Evolutionary conservation across 2,888 invertebrate species (phyloP).

Genomic region (Dryadula phaetusa): DNA sequence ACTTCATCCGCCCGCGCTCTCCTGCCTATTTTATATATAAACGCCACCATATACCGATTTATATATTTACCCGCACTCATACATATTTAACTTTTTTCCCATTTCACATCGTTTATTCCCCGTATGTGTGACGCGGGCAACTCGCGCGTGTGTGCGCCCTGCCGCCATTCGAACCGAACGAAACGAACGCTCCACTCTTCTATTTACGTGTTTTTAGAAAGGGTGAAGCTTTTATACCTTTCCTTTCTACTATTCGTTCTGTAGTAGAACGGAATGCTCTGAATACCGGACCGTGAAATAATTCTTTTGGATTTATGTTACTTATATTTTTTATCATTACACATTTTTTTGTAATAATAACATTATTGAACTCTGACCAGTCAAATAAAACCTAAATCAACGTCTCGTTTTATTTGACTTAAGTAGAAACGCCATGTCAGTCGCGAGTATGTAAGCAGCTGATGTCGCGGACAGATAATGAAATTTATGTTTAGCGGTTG

Average conservation of each 20-base stretch:
- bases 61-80: slow-evolving; percentile 84
- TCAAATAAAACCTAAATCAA: neutral
- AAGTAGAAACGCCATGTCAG: neutral
- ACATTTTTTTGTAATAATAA: slow-evolving; percentile 64
- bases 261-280: slow-evolving; percentile 73
- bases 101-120: slow-evolving; percentile 82
- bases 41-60: slow-evolving; percentile 81
- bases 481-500: slow-evolving; percentile 54
- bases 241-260: slow-evolving; percentile 77
- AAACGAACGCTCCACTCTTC: slow-evolving; percentile 61
- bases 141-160: slow-evolving; percentile 63
- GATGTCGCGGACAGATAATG: slow-evolving; percentile 54
- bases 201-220: slow-evolving; percentile 83
- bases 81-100: slow-evolving; percentile 85
- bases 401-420: neutral
- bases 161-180: slow-evolving; percentile 67
- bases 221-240: slow-evolving; percentile 83
- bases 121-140: slow-evolving; percentile 72
- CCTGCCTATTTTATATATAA: slow-evolving; percentile 76
- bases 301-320: slow-evolving; percentile 77
- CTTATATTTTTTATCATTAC: slow-evolving; percentile 65
- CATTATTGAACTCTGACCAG: slow-evolving; percentile 57
- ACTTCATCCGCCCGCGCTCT: slow-evolving; percentile 63
- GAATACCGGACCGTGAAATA: slow-evolving; percentile 74
- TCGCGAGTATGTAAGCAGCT: slow-evolving; percentile 43